Percentiles rank a stretch among this genome's conserved stretches.
Evolutionary conservation across 1,140 invertebrate genomes (phyloP).

Genomic region (Matsumurasca onukii): DNA sequence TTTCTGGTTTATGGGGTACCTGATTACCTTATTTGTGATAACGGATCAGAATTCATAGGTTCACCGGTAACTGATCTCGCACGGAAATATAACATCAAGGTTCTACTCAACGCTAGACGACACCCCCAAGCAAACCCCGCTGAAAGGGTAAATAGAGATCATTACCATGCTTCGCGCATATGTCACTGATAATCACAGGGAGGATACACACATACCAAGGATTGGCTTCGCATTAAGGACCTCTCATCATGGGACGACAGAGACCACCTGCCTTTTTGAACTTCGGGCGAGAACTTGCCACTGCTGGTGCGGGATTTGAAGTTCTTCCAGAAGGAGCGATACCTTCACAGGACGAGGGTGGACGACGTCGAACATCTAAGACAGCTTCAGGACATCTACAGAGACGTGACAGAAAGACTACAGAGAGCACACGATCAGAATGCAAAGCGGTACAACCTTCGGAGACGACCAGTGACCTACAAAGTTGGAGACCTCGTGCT

Average conservation of each 20-base stretch:
- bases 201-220: no score
- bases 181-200: background rate
- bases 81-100: background rate
- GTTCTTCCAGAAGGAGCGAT: no score
- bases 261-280: background rate
- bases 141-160: background rate
- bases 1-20: constrained; percentile 11
- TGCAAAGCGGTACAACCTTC: background rate
- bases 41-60: background rate
- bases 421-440: no score
- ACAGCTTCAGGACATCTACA: no score
- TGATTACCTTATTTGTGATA: background rate
- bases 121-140: constrained; percentile 1
- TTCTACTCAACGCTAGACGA: background rate
- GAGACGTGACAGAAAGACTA: no score
- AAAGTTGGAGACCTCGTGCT: background rate
- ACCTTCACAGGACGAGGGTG: background rate
- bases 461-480: background rate
- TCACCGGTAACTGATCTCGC: background rate
- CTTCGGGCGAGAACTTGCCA: background rate
- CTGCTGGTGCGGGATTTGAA: no score
- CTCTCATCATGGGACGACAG: background rate
- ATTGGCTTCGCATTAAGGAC: no score
- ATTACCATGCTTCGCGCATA: background rate
- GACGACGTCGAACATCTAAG: background rate